Conservation (phyloP, 2,797 vertebrate genomes). For the Malurus splendens region DNA sequence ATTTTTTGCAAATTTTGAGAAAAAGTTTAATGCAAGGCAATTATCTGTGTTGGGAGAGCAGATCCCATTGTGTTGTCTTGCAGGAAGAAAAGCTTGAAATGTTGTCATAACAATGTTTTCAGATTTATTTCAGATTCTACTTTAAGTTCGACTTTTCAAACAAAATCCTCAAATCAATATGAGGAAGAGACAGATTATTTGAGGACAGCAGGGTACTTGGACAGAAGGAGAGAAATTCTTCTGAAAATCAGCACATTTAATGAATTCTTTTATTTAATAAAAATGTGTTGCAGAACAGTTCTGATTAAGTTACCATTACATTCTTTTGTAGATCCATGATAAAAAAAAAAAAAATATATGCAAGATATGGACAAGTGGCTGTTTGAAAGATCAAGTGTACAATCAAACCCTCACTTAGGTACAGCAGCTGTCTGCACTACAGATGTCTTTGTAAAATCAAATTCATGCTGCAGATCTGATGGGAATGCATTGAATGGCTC, state of each 20-base stretch:
- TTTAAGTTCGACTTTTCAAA: not conserved
- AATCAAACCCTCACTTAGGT: slow-evolving; percentile 36
- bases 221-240: not conserved
- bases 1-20: not conserved
- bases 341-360: not conserved
- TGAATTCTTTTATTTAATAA: not conserved
- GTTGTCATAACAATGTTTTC: not conserved
- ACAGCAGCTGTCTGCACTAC: slow-evolving; percentile 50
- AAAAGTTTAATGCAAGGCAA: not conserved
- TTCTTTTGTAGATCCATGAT: not conserved
- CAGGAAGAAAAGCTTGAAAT: not conserved
- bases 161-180: not conserved
- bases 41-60: not conserved
- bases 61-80: not conserved
- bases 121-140: not conserved
- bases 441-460: slow-evolving; percentile 38
- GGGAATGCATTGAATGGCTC: slow-evolving; percentile 14
- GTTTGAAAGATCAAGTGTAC: slow-evolving; percentile 17
- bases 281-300: not conserved
- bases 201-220: not conserved
- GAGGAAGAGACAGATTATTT: not conserved
- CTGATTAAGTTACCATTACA: not conserved
- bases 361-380: slow-evolving; percentile 4
- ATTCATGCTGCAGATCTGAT: slow-evolving; percentile 22
- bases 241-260: not conserved